Percentiles rank a stretch among this genome's conserved stretches.
phyloP scores from a whole-genome alignment of 2,888 invertebrate genomes.

The Hipparchia semele region DNA sequence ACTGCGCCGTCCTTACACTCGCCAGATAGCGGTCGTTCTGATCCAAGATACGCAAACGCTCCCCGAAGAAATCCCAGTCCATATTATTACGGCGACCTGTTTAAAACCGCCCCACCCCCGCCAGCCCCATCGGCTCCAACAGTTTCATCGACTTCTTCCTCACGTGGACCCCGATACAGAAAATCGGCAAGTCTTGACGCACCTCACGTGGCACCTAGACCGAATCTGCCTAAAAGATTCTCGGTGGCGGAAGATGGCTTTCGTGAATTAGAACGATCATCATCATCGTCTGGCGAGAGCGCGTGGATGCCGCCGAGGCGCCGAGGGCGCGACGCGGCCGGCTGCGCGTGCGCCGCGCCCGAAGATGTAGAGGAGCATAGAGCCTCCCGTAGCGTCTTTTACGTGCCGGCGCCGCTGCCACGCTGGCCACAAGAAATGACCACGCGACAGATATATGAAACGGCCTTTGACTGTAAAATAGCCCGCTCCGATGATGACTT shows the following conservation, averaged over 20 bases:
- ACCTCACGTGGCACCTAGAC: slow-evolving; percentile 85
- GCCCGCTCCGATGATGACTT: slow-evolving; percentile 91
- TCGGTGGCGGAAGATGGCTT: slow-evolving; percentile 88
- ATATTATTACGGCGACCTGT: slow-evolving; percentile 92
- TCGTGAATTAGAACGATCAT: slow-evolving; percentile 79
- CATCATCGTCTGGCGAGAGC: slow-evolving; percentile 82
- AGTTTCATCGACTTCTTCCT: slow-evolving; percentile 70
- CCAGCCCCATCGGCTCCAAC: slow-evolving; percentile 78
- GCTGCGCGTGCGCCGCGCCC: slow-evolving; percentile 88
- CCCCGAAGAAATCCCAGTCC: slow-evolving; percentile 89
- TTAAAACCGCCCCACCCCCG: slow-evolving; percentile 79
- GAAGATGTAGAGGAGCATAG: slow-evolving; percentile 87
- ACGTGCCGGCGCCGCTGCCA: slow-evolving; percentile 87
- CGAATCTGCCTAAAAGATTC: slow-evolving; percentile 85
- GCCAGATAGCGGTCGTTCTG: slow-evolving; percentile 86
- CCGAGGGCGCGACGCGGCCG: slow-evolving; percentile 85
- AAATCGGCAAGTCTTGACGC: slow-evolving; percentile 90
- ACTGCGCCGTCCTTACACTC: slow-evolving; percentile 85
- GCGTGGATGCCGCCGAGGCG: slow-evolving; percentile 89
- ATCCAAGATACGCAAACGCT: slow-evolving; percentile 80
- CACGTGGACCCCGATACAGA: slow-evolving; percentile 84
- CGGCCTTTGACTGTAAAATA: slow-evolving; percentile 94
- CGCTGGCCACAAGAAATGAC: slow-evolving; percentile 85
- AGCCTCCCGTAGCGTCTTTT: slow-evolving; percentile 86
- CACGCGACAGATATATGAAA: slow-evolving; percentile 92